Evolutionary conservation across 1,140 invertebrate genomes (phyloP), one percentile per base, ranked within the genome.

Genomic region (Anastatus disparis): DNA sequence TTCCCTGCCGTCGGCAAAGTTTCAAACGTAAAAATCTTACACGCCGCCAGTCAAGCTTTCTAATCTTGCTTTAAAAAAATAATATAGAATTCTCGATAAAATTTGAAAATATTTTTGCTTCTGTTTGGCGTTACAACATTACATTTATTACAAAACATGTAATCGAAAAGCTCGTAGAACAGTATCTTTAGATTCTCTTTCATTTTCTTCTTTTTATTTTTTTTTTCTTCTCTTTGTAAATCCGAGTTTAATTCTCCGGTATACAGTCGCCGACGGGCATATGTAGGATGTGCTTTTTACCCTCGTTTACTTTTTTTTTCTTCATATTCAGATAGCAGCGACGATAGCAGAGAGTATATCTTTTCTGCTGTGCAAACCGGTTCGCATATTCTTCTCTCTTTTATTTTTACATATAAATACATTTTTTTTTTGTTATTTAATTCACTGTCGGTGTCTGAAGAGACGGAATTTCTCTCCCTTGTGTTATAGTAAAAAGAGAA

Each of bases 301-400:
- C 46, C 58, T 62, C 58, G 15, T 44, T 62, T 24, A 6, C 24
- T 52, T 46, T 46, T 46, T n/a, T 46, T 46, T 52, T 69, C 53
- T 62, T 69, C 48, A 31, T 40, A 35, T 31, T 26, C 68, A 70
- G 68, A 70, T 70, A 70, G 68, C 59, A 62, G 59, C 26, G 58
- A 56, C 68, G 68, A 70, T 70, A 70, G 40, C 20, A 17, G 24
- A 56, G 63, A 65, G 64, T 35, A 3, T 56, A 44, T 22, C 24
- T 42, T 15, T 42, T 42, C 2, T 3, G 63, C n/a, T 44, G 64
- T 24, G 29, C 20, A 13, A 69, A 69, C 67, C 67, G 67, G 67
- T 69, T 62, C 10, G 42, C 38, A 7, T 20, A n/a, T 9, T 20
- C 55, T 46, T 38, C 40, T 52, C 52, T 50, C n/a, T n/a, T n/a